Evolutionary conservation across 2,888 invertebrate species (phyloP).

Genomic region (Poecilobothrus nobilitatus): DNA sequence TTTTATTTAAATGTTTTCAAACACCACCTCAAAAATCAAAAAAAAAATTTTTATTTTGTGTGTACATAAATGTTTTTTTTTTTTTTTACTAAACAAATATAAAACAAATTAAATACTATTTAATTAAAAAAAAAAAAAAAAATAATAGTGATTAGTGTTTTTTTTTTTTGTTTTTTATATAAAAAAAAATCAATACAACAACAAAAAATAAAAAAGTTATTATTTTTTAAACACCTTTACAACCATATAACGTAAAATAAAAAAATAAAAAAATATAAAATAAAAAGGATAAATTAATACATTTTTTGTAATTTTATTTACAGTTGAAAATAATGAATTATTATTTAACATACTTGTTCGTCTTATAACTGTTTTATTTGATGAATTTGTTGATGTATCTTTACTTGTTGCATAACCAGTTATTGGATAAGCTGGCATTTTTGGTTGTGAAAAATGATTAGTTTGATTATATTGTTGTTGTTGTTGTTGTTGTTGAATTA

Average conservation of each 20-base stretch:
- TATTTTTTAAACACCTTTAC: conserved; percentile 9
- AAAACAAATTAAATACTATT: neutral
- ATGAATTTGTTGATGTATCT: conserved; percentile 24
- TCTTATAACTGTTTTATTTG: conserved; percentile 35
- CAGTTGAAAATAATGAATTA: conserved; percentile 9
- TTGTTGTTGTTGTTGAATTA: conserved; percentile 5
- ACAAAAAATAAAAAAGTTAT: conserved; percentile 13
- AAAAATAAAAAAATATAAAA: conserved; percentile 5
- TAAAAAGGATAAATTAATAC: neutral
- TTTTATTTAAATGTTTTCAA: no score
- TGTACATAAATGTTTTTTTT: neutral
- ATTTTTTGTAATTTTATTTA: neutral
- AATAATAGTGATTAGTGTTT: conserved; percentile 15
- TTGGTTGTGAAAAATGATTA: conserved; percentile 38
- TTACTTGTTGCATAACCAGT: conserved; percentile 34
- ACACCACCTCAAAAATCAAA: no score
- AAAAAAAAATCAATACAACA: conserved; percentile 12
- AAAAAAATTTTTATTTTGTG: no score
- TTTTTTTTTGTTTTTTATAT: conserved; percentile 15
- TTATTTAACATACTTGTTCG: conserved; percentile 41
- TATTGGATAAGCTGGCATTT: conserved; percentile 42
- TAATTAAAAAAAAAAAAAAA: conserved; percentile 19
- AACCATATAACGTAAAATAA: conserved; percentile 5
- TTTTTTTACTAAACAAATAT: neutral
- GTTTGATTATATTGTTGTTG: conserved; percentile 25